A percentile compares a stretch with the other conserved stretches of the same genome.
phyloP scores from a whole-genome alignment of 2,113 vertebrate genomes.

The Phaethornis superciliosus region DNA sequence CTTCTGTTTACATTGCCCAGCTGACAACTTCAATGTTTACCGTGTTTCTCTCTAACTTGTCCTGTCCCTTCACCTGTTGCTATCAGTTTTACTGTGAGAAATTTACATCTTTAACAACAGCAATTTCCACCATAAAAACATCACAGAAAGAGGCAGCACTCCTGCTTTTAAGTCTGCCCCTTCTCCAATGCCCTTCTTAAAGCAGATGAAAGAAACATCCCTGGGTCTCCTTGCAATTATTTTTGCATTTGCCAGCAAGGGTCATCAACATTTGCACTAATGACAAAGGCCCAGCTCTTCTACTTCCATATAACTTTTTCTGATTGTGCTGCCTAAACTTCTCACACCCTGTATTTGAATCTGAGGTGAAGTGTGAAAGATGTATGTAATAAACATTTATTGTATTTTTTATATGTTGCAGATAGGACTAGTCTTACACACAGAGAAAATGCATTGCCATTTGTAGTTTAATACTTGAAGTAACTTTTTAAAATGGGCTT shows the following conservation, averaged over 20 bases:
- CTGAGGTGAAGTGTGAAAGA: slow-evolving; percentile 38
- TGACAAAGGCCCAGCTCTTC: not conserved
- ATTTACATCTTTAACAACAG: not conserved
- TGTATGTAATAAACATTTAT: slow-evolving; percentile 20
- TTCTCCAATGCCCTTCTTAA: not conserved
- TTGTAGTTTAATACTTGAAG: slow-evolving; percentile 74
- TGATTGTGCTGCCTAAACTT: slow-evolving; percentile 55
- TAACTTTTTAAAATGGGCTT: slow-evolving; percentile 74
- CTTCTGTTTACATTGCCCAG: not conserved
- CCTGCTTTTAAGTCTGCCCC: not conserved
- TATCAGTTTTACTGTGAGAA: slow-evolving; percentile 27
- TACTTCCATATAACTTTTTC: slow-evolving; percentile 7
- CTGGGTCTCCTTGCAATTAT: not conserved
- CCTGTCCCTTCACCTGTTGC: not conserved
- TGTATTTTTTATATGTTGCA: slow-evolving; percentile 62
- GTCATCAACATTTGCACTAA: slow-evolving; percentile 35
- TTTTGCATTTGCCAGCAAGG: slow-evolving; percentile 9
- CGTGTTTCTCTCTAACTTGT: not conserved
- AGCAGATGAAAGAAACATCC: not conserved
- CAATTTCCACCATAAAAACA: not conserved
- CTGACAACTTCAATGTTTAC: not conserved
- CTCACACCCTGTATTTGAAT: slow-evolving; percentile 62
- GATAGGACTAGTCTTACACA: slow-evolving; percentile 60
- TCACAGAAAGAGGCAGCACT: not conserved
- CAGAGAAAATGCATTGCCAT: slow-evolving; percentile 67